Evolutionary conservation across 2,113 vertebrate genomes (phyloP), one percentile per base, ranked within the genome.

Genomic region (Neoarius graeffei): DNA sequence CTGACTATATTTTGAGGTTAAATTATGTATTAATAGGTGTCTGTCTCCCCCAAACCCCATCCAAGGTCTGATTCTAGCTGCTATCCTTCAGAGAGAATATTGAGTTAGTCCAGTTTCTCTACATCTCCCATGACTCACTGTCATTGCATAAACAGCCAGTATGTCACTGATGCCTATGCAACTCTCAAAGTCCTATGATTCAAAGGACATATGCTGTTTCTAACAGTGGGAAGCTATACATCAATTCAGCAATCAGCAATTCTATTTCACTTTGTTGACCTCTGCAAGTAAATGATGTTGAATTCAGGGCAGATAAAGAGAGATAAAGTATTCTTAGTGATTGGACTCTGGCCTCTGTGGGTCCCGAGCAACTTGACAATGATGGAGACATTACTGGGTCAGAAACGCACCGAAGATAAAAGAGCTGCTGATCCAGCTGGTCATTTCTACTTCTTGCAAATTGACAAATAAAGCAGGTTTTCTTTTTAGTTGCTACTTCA

Each of bases 191-290:
- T 86, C 85, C 85, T 60, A 80, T 62, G 74, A 86, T 30, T 76
- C 25, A 77, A 86, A 66, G 73, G 59, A 67, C 42, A 54, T 66
- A 52, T 66, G 14, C 73, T 42, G 66, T 79, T 74, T 60, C 56
- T 62, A 76, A 76, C 69, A 48, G 15, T 9, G 1, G 71, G 74
- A 64, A 54, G 42, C 59, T 80, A 86, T 79, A 64, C 59, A 80
- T 79, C 85, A 86, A n/a, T 86, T 86, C 60, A 80, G 62, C 59
- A 86, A 79, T 86, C 60, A 86, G 60, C 48, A 86, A 79, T 56
- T 56, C 42, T 66, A 15, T 54, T 81, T 86, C 62, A 56, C 76
- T 81, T 69, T 69, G 23, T 56, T 88, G 71, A 69, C 85, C 85
- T 86, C 76, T 56, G 50, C 7, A 20, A 66, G 50, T 56, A 86